These are phyloP conservation scores for Magallana ariakensis DNA, from an alignment of 1,140 invertebrate genomes.

Conservation along the genomic window DNA sequence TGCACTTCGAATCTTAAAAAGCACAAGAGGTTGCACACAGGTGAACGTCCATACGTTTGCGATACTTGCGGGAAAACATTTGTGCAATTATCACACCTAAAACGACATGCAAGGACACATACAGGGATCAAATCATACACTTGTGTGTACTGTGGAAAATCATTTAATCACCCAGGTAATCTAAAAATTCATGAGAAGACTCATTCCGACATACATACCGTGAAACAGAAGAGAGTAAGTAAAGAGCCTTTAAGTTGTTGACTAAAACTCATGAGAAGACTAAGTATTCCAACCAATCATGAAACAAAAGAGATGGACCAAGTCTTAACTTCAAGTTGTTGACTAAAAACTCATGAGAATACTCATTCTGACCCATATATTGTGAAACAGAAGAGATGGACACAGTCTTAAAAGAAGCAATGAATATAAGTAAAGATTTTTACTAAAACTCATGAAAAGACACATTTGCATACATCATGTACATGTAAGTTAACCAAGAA, in stretches of 20 bases:
- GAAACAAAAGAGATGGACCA: too few species aligned
- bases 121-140: conserved; percentile 69
- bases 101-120: conserved; percentile 65
- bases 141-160: conserved; percentile 88
- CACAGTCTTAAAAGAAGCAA: too few species aligned
- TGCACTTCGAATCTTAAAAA: not conserved
- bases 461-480: too few species aligned
- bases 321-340: conserved; percentile 85
- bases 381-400: too few species aligned
- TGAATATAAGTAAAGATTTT: too few species aligned
- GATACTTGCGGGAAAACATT: conserved; percentile 85
- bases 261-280: too few species aligned
- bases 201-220: not conserved
- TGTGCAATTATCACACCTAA: conserved; percentile 72
- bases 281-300: too few species aligned
- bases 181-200: conserved; percentile 5
- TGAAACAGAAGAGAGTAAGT: not conserved
- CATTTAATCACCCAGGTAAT: conserved; percentile 41
- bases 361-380: not conserved
- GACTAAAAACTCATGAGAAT: conserved; percentile 67
- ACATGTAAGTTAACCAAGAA: too few species aligned
- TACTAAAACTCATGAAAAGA: too few species aligned
- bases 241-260: too few species aligned
- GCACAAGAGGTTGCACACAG: conserved; percentile 40
- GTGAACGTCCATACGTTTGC: conserved; percentile 46